Conservation (phyloP, 1,140 invertebrate genomes). For the Armadillidium nasatum region DNA sequence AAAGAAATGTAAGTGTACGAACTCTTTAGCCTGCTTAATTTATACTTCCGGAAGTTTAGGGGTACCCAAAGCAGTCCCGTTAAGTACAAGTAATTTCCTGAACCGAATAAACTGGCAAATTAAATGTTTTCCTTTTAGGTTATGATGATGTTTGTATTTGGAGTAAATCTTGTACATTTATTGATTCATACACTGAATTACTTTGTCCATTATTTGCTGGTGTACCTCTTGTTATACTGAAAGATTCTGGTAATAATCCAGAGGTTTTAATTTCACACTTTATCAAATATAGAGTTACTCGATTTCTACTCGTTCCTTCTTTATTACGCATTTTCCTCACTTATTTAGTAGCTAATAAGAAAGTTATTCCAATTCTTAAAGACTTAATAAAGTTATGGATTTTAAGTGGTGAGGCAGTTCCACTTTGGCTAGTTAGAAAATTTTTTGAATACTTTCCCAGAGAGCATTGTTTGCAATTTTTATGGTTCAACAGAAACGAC, state of each 20-base stretch:
- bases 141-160: neutral
- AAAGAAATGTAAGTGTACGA: neutral
- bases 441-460: neutral
- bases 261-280: neutral
- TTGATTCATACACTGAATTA: neutral
- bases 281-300: neutral
- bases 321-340: neutral
- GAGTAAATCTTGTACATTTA: neutral
- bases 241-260: neutral
- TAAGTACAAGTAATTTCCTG: neutral
- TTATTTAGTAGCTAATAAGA: neutral
- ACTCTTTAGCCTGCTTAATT: neutral
- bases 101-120: neutral
- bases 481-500: neutral
- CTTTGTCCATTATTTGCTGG: neutral
- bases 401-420: neutral
- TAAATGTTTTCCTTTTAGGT: neutral
- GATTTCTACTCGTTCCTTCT: neutral
- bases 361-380: neutral
- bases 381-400: neutral
- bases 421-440: neutral
- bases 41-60: neutral
- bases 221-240: neutral
- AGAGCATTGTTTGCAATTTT: neutral
- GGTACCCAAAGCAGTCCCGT: neutral